Evolutionary conservation across 1,140 invertebrate genomes (phyloP).

Genomic region (Physella acuta): DNA sequence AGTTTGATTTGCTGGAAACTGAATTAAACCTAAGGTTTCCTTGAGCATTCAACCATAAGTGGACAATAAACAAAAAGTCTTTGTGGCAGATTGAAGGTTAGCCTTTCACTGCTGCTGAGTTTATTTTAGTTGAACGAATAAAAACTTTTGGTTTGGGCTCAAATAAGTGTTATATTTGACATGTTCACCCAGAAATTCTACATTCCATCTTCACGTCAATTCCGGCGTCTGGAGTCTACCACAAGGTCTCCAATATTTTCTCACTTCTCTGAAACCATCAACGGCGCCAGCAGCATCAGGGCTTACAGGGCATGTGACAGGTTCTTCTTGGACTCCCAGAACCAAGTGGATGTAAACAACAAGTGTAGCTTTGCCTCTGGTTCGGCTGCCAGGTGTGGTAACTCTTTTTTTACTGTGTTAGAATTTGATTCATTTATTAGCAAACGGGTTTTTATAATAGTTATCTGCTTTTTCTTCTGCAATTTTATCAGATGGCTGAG

Average conservation of each 20-base stretch:
- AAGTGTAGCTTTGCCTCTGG: slow-evolving; percentile 46
- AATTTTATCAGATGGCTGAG: slow-evolving; percentile 76
- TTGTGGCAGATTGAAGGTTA: too few relatives aligned
- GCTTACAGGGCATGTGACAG: slow-evolving; percentile 61
- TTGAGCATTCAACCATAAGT: too few relatives aligned
- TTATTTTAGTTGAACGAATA: too few relatives aligned
- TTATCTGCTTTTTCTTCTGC: slow-evolving; percentile 24
- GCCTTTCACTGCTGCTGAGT: too few relatives aligned
- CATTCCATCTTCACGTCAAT: slow-evolving; percentile 63
- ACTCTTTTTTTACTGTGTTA: background rate
- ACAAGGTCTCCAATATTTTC: slow-evolving; percentile 63
- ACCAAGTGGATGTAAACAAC: slow-evolving; percentile 59
- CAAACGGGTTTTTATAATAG: slow-evolving; percentile 21
- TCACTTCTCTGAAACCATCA: slow-evolving; percentile 63
- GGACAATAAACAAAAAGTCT: too few relatives aligned
- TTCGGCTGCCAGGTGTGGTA: slow-evolving; percentile 51
- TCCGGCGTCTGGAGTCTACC: slow-evolving; percentile 62
- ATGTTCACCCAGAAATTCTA: slow-evolving; percentile 59
- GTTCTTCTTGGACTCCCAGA: slow-evolving; percentile 62
- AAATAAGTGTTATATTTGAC: too few relatives aligned
- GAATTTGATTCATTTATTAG: slow-evolving; percentile 43
- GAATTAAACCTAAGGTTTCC: too few relatives aligned
- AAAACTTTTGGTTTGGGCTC: too few relatives aligned
- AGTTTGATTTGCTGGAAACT: too few relatives aligned
- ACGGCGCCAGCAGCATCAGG: slow-evolving; percentile 65